Percentiles rank a stretch among this genome's conserved stretches.
These are phyloP conservation scores for Icerya purchasi DNA, from an alignment of 2,888 invertebrate species.

Conservation along the genomic window DNA sequence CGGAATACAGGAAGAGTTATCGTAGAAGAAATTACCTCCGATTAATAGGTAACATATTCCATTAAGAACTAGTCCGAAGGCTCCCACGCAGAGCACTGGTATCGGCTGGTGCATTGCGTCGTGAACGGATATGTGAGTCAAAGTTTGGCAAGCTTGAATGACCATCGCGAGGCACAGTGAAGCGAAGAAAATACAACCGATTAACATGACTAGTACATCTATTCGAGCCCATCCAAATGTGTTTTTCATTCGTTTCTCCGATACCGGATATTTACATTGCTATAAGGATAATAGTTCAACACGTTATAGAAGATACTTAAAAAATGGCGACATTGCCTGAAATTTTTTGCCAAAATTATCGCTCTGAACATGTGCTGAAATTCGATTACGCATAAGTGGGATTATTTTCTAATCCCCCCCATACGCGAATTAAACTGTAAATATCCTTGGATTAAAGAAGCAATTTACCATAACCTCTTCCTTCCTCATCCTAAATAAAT, in stretches of 20 bases:
- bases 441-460: too few species aligned
- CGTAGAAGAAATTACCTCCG: conserved; percentile 34
- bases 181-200: conserved; percentile 58
- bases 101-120: conserved; percentile 53
- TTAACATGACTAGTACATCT: conserved; percentile 62
- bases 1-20: too few species aligned
- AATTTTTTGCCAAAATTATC: too few species aligned
- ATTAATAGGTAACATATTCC: conserved; percentile 57
- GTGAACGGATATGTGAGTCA: conserved; percentile 48
- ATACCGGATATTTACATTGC: background rate
- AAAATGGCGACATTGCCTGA: too few species aligned
- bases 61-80: conserved; percentile 47
- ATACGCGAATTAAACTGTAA: too few species aligned
- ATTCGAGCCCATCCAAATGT: conserved; percentile 85
- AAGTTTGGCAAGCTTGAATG: conserved; percentile 59
- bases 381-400: too few species aligned
- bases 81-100: conserved; percentile 48
- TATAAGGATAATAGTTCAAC: too few species aligned
- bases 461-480: too few species aligned
- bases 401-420: too few species aligned
- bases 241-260: conserved; percentile 45
- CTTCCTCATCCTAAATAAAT: too few species aligned
- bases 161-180: conserved; percentile 62
- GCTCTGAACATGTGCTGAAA: too few species aligned
- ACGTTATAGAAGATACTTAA: too few species aligned